Evolutionary conservation across 2,888 invertebrate genomes (phyloP).

Genomic region (Nephrotoma flavescens): DNA sequence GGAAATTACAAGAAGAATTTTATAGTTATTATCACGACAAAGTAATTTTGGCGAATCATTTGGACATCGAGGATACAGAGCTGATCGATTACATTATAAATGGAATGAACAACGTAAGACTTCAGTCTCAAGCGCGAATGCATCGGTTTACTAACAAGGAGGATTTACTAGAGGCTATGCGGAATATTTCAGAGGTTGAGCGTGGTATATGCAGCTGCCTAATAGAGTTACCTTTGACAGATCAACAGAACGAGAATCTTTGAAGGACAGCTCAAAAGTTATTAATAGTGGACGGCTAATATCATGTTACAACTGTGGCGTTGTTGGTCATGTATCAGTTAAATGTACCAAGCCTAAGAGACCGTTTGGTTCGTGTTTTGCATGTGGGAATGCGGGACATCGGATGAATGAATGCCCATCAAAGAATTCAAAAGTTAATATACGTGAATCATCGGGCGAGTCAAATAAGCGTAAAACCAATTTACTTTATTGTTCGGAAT

Average conservation of each 20-base stretch:
- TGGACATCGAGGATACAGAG: too few relatives aligned
- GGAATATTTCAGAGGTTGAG: neutral
- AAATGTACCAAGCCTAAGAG: neutral
- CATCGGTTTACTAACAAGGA: neutral
- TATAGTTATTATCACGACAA: too few relatives aligned
- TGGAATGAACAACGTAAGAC: too few relatives aligned
- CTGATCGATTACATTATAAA: too few relatives aligned
- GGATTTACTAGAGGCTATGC: neutral
- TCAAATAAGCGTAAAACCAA: neutral
- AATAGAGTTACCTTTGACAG: neutral
- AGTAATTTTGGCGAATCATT: too few relatives aligned
- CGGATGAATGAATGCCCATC: too few relatives aligned
- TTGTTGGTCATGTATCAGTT: neutral
- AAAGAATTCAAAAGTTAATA: neutral
- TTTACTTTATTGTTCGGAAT: too few relatives aligned
- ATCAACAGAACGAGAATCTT: neutral
- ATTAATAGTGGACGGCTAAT: neutral
- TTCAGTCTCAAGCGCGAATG: neutral
- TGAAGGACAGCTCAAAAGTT: neutral
- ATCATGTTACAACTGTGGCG: neutral
- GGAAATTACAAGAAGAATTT: too few relatives aligned
- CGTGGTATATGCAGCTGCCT: neutral
- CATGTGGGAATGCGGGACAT: too few relatives aligned
- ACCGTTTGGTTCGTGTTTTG: neutral
- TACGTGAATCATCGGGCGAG: neutral